These are phyloP conservation scores for Mormyrus proboscirostris DNA, from an alignment of 2,797 vertebrate genomes.

Conservation along the genomic window DNA sequence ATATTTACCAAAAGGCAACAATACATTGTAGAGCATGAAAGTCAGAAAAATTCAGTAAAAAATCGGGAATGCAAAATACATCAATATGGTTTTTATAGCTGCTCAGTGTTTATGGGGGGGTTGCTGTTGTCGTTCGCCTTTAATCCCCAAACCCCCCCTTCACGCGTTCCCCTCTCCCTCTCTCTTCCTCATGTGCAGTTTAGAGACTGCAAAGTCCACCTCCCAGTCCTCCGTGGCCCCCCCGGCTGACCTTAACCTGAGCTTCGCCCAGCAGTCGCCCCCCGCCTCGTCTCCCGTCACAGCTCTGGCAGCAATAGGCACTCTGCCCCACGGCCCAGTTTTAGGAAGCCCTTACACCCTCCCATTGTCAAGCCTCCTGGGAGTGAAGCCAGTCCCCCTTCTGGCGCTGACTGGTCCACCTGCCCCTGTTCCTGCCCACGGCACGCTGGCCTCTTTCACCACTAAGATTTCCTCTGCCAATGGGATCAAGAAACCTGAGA, in stretches of 20 bases:
- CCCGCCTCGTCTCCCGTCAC: conserved; percentile 58
- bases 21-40: background rate
- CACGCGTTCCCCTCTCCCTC: conserved; percentile 11
- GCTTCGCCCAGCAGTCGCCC: conserved; percentile 73
- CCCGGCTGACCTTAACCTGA: conserved; percentile 79
- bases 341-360: conserved; percentile 76
- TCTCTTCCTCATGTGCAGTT: conserved; percentile 53
- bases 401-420: conserved; percentile 78
- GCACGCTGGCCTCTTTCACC: conserved; percentile 18
- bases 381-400: conserved; percentile 83
- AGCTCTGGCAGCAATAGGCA: conserved; percentile 64
- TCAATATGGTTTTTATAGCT: background rate
- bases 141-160: background rate
- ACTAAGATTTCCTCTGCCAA: conserved; percentile 24
- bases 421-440: conserved; percentile 49
- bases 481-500: conserved; percentile 26
- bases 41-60: background rate
- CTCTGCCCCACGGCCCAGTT: conserved; percentile 66
- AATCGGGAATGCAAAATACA: background rate
- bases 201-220: conserved; percentile 93
- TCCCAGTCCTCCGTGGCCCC: conserved; percentile 74
- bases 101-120: conserved; percentile 54
- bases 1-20: background rate
- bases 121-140: conserved; percentile 47
- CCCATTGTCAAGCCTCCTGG: conserved; percentile 82